Base-by-base conservation (phyloP, 2,113 vertebrate species). In the Xiphophorus hellerii region DNA sequence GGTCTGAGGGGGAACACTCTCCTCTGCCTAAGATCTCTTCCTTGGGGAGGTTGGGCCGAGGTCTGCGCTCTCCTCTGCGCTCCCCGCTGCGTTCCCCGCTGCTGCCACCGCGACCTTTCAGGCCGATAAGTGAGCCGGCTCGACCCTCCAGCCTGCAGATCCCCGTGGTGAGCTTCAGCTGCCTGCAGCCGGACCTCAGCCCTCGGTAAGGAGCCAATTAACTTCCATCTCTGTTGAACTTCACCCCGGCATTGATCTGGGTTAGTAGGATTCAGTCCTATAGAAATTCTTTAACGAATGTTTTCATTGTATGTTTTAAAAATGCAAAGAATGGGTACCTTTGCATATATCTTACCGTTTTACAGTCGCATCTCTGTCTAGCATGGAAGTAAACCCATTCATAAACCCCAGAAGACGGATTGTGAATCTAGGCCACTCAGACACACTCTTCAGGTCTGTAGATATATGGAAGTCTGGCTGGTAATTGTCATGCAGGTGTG, bases 131-230 rank as follows among this genome's bases (percentile, higher is more conserved):
- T 0, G 90, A 93, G 6, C 88, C 48, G 15, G 17, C 15, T 17
- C 88, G 92, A 27, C 94, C 94, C 4, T 20, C 90, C 80, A 92
- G 91, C 39, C 92, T 95, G 80, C 94, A 94, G 79, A 92, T 95
- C 73, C 95, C 95, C 0, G 86, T 81, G 69, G 87, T 95, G 78
- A 94, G 92, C 90, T 93, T 94, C 81, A 92, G 86, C 85, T 91
- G 91, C 78, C 91, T 85, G 76, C 92, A 90, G 72, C 85, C 91
- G 0, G 92, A 95, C 69, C 94, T 95, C 69, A 94, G 94, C 80
- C 94, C 95, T 39, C 92, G 95, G 95, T 96, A 78, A 77, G 82
- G 28, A 77, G 30, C 31, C 63, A 13, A 33, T 31, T 63, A 17
- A 22, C 8, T 58, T 10, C 7, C 8, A n/a, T 58, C 51, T 25